Conservation (phyloP, 2,113 vertebrate genomes). For the Xenopus tropicalis region DNA sequence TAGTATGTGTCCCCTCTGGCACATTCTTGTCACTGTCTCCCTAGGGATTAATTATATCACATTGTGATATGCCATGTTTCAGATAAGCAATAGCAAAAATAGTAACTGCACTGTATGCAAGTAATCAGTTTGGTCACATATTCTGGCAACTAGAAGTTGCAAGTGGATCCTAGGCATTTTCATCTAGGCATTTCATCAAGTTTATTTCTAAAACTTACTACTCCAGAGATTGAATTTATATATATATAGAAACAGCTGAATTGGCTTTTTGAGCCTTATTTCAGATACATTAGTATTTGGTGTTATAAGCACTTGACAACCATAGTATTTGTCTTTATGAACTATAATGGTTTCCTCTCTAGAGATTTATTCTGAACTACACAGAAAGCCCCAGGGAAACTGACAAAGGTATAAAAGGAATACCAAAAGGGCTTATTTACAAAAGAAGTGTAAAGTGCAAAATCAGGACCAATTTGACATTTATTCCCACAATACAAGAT, state of each 20-base stretch:
- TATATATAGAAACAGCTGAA: conserved; percentile 20
- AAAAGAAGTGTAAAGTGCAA: no score
- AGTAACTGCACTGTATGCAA: conserved; percentile 4
- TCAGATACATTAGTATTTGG: background rate
- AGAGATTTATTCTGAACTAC: background rate
- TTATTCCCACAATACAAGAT: no score
- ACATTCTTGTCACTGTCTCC: conserved; percentile 21
- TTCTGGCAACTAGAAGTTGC: conserved; percentile 19
- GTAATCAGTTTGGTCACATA: background rate
- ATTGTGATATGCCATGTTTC: conserved; percentile 27
- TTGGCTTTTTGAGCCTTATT: background rate
- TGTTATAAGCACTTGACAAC: background rate
- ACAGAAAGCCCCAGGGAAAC: background rate
- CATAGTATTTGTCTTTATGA: background rate
- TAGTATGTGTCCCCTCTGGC: conserved; percentile 33
- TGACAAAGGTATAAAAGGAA: no score
- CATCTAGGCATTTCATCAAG: background rate
- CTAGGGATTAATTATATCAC: conserved; percentile 34
- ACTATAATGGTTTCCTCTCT: background rate
- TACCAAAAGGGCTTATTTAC: no score
- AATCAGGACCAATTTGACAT: no score
- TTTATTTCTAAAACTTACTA: background rate
- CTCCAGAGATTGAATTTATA: conserved; percentile 1
- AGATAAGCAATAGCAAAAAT: conserved; percentile 25
- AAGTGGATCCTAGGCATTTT: conserved; percentile 9